phyloP scores from a whole-genome alignment of 2,113 vertebrate genomes.

The Malurus cyaneus region DNA sequence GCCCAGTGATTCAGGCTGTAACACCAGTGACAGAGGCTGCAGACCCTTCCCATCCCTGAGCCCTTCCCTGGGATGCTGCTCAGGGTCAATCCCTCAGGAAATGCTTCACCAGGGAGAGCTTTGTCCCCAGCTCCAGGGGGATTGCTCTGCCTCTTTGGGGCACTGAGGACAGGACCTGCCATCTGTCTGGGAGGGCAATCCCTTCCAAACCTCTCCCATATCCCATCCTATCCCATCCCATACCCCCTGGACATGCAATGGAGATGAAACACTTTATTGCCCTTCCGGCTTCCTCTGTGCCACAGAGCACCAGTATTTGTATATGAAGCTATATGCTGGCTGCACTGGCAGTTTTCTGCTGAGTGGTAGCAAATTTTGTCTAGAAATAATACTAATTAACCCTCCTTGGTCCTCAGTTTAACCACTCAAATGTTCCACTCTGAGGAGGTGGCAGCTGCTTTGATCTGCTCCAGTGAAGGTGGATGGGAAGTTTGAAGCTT shows the following conservation, averaged over 20 bases:
- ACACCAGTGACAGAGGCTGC: neutral
- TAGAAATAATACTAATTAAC: neutral
- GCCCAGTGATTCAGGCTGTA: neutral
- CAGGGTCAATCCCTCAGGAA: neutral
- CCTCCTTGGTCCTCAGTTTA: neutral
- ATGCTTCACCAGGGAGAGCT: neutral
- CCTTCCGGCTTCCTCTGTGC: neutral
- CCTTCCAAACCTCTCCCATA: neutral
- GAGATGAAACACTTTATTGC: neutral
- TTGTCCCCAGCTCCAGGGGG: neutral
- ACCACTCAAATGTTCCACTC: neutral
- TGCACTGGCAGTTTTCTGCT: neutral
- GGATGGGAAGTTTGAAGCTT: neutral
- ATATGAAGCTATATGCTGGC: neutral
- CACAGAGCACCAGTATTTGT: neutral
- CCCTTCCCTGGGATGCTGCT: neutral
- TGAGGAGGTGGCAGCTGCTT: neutral
- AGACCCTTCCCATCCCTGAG: neutral
- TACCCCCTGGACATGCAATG: neutral
- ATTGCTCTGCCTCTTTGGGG: rapidly evolving
- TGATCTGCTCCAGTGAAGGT: neutral
- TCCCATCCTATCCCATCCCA: rapidly evolving
- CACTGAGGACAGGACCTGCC: neutral
- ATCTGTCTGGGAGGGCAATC: neutral
- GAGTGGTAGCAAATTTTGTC: neutral